Percentiles rank a stretch among this genome's conserved stretches.
phyloP scores from a whole-genome alignment of 2,113 vertebrate genomes.

The Eclectus roratus region DNA sequence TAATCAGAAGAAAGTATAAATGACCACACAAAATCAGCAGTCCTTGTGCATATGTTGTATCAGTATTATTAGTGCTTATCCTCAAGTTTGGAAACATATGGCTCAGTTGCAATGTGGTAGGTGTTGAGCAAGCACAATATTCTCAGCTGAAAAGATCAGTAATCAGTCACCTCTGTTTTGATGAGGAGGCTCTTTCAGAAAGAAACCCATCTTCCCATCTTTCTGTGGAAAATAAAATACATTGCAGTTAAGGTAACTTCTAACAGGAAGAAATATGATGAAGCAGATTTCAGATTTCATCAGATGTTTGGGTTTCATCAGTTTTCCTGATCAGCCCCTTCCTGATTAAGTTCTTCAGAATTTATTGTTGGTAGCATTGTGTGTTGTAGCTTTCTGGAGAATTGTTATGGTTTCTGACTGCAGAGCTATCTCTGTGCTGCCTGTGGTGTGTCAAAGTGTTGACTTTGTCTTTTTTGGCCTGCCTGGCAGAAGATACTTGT shows the following conservation, averaged over 20 bases:
- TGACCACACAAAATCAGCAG: background rate
- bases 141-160: background rate
- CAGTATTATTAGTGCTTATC: background rate
- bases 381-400: background rate
- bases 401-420: background rate
- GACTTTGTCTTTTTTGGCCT: background rate
- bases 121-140: background rate
- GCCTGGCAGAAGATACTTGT: rapidly evolving
- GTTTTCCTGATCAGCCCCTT: background rate
- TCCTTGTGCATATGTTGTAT: background rate
- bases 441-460: background rate
- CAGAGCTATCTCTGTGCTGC: background rate
- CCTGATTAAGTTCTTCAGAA: background rate
- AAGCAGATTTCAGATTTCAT: background rate
- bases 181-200: background rate
- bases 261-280: background rate
- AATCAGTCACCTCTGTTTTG: background rate
- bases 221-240: background rate
- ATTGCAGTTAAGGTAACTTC: background rate
- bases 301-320: background rate
- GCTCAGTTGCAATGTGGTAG: background rate
- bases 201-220: background rate
- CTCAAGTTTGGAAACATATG: background rate
- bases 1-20: background rate
- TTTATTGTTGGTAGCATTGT: background rate